Evolutionary conservation across 2,888 invertebrate genomes (phyloP), one percentile per base, ranked within the genome.

Genomic region (Glaucopsyche alexis): DNA sequence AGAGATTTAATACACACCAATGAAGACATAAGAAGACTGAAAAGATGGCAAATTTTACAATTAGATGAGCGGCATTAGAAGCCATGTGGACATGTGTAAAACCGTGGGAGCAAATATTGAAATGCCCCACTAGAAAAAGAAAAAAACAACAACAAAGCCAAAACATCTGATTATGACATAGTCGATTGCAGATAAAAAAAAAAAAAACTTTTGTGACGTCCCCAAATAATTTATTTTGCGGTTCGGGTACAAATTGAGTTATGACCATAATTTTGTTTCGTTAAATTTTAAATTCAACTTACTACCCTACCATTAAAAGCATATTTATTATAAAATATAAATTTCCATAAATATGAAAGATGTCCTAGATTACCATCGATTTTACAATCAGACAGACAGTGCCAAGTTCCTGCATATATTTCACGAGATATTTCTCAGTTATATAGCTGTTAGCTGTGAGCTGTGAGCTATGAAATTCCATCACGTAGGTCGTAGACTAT

Each of bases 351-450:
- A 47, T 47, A 60, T 60, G 19, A 55, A 55, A 55, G 60, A 60
- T 60, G 60, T 16, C 52, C 0, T 29, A 38, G 29, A 60, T 60
- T 60, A 38, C 60, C 14, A 60, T 60, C 60, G 60, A 60, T 60
- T 60, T 60, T 60, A 60, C 60, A 60, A 60, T 60, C 29, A 60
- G 60, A 60, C 29, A 14, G 29, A 38, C 29, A 29, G 5, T 60
- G 60, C 60, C 29, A 60, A 60, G 60, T 60, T 60, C 60, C 60
- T 60, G 60, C 60, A 29, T 38, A 60, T 60, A 29, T 60, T 60
- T 60, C 60, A 60, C 7, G 29, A 38, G 60, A 7, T 60, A 60
- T 60, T 55, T 55, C 29, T 60, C 60, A 38, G 29, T 29, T 29
- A 29, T 29, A 29, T 2, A 29, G 29, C 9, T 8, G 9, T 8